Evolutionary conservation across 2,113 vertebrate species (phyloP).

Genomic region (Hymenochirus boettgeri): DNA sequence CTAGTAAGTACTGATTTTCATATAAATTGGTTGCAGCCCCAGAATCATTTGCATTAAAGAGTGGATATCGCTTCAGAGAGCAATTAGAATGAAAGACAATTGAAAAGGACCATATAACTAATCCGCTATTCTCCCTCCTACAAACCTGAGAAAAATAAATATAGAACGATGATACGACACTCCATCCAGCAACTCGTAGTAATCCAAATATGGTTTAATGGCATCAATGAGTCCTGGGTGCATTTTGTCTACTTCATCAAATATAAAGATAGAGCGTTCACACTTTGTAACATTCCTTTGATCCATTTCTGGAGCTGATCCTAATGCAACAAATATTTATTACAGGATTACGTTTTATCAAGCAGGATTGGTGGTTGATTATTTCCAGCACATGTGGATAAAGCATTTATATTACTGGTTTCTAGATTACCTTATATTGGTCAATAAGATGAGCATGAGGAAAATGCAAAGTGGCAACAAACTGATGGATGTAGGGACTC

Average conservation of each 20-base stretch:
- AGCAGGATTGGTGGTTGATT: no score
- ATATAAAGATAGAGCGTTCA: conserved; percentile 82
- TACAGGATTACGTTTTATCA: no score
- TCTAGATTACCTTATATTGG: conserved; percentile 61
- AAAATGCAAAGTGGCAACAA: conserved; percentile 81
- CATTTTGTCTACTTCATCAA: conserved; percentile 95
- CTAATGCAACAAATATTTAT: conserved; percentile 55
- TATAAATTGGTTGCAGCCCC: no score
- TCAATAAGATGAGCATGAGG: conserved; percentile 59
- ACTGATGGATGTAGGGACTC: conserved; percentile 85
- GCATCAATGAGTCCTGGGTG: conserved; percentile 84
- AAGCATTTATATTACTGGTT: no score
- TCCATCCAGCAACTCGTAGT: conserved; percentile 76
- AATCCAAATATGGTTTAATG: conserved; percentile 89
- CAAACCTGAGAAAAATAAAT: conserved; percentile 93
- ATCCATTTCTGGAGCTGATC: conserved; percentile 84
- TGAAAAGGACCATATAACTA: no score
- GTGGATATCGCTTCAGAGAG: no score
- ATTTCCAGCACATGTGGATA: no score
- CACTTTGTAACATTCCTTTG: conserved; percentile 73
- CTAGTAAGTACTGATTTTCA: no score
- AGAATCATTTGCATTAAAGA: no score
- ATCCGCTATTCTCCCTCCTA: no score
- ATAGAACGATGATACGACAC: conserved; percentile 84
- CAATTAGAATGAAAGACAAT: no score